Percentiles rank a stretch among this genome's conserved stretches.
Conservation (phyloP, 92 coral and sea anemone species). For the Epizoanthus ramosus region DNA sequence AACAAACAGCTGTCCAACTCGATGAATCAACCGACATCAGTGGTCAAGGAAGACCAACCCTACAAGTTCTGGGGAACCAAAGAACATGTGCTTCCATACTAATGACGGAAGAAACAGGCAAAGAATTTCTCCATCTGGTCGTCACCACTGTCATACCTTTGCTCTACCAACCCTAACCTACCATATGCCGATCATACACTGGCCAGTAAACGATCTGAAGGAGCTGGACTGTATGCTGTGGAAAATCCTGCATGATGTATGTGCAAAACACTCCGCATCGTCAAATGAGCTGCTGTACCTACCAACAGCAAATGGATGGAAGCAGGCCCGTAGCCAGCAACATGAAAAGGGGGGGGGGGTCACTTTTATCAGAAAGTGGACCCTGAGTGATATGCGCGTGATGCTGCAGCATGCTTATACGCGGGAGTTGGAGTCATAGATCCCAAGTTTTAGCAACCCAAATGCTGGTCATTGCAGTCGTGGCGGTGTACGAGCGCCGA, state of each 20-base stretch:
- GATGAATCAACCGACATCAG: not conserved
- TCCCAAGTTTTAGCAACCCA: no score
- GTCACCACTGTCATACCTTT: slow-evolving; percentile 30
- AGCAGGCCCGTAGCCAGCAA: no score
- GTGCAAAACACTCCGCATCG: not conserved
- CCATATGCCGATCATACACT: slow-evolving; percentile 25
- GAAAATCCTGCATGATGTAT: not conserved
- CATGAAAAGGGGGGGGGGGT: no score
- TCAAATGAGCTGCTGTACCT: slow-evolving; percentile 33
- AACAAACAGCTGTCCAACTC: not conserved
- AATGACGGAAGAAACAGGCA: not conserved
- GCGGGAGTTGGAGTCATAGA: no score
- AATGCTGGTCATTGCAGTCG: no score
- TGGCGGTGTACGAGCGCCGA: no score
- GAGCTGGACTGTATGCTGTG: not conserved
- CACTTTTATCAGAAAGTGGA: no score
- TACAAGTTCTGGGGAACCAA: not conserved
- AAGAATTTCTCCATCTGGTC: slow-evolving; percentile 22
- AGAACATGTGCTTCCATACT: not conserved
- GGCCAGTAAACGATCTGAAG: not conserved
- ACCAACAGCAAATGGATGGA: not conserved
- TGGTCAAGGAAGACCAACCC: slow-evolving; percentile 5
- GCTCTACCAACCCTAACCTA: slow-evolving; percentile 24
- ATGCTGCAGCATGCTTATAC: no score
- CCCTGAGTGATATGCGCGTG: no score